A percentile compares a stretch with the other conserved stretches of the same genome.
Conservation (phyloP, 1,140 invertebrate genomes). For the Leptopilina boulardi region DNA sequence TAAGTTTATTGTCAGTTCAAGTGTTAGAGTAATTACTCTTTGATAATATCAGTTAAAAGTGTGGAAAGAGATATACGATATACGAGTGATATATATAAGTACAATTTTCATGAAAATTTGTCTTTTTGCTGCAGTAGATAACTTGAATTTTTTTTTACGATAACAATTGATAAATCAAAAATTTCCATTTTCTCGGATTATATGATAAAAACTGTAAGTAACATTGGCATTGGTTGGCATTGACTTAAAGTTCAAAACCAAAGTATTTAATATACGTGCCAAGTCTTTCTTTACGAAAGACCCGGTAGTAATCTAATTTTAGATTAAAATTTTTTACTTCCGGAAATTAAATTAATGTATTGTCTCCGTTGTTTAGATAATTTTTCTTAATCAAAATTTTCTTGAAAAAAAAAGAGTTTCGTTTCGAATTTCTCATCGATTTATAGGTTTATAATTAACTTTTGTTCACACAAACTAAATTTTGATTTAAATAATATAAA, state of each 20-base stretch:
- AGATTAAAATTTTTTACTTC: background rate
- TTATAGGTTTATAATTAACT: background rate
- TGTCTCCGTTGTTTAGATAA: background rate
- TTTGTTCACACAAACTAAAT: background rate
- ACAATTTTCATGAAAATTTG: background rate
- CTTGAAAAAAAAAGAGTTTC: too few relatives aligned
- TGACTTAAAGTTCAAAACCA: slow-evolving; percentile 24
- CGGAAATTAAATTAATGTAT: background rate
- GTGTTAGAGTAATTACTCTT: too few relatives aligned
- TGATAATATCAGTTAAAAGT: too few relatives aligned
- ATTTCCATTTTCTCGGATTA: background rate
- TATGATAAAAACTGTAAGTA: background rate
- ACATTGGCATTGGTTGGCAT: slow-evolving; percentile 18
- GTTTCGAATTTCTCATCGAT: too few relatives aligned
- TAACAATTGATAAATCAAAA: background rate
- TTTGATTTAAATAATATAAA: background rate
- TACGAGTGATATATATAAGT: too few relatives aligned
- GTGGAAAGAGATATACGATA: too few relatives aligned
- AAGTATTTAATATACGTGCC: slow-evolving; percentile 7
- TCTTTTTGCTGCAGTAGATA: too few relatives aligned
- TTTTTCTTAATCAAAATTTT: too few relatives aligned
- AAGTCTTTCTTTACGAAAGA: slow-evolving; percentile 14
- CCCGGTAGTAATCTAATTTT: slow-evolving; percentile 25
- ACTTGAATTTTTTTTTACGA: background rate
- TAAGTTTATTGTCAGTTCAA: too few relatives aligned